These are phyloP conservation scores for Cremastobaeus sp. DNA, from an alignment of 2,888 invertebrate species.

Conservation along the genomic window DNA sequence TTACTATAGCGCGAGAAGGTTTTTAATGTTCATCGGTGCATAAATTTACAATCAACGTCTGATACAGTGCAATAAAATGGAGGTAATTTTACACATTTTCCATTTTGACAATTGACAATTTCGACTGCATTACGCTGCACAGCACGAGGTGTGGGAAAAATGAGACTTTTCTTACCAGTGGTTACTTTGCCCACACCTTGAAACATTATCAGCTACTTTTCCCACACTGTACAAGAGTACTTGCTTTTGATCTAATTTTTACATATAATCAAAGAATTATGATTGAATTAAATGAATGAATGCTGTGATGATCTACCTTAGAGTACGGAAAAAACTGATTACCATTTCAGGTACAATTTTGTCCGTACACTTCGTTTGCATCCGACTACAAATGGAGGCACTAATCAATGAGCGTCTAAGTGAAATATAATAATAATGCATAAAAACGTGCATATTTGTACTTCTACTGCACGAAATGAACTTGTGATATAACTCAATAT, in stretches of 20 bases:
- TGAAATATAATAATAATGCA: slow-evolving; percentile 34
- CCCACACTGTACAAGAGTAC: no score
- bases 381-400: slow-evolving; percentile 23
- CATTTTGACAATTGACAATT: no score
- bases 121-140: no score
- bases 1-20: slow-evolving; percentile 14
- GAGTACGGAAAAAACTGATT: slow-evolving; percentile 6
- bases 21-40: background rate
- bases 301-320: slow-evolving; percentile 5
- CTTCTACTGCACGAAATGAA: slow-evolving; percentile 54
- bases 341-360: background rate
- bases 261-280: no score
- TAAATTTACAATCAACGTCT: background rate
- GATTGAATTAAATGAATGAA: slow-evolving; percentile 6
- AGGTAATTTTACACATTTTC: no score
- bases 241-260: no score
- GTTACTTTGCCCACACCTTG: no score
- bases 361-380: slow-evolving; percentile 2
- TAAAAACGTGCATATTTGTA: slow-evolving; percentile 37
- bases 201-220: no score
- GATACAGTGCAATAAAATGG: background rate
- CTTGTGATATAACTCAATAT: slow-evolving; percentile 57
- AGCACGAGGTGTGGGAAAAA: no score
- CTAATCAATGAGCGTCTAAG: slow-evolving; percentile 44
- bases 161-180: no score